These are phyloP conservation scores for Ianthella basta DNA, from an alignment of 37 sponge, comb jelly and placozoan genomes.

Conservation along the genomic window DNA sequence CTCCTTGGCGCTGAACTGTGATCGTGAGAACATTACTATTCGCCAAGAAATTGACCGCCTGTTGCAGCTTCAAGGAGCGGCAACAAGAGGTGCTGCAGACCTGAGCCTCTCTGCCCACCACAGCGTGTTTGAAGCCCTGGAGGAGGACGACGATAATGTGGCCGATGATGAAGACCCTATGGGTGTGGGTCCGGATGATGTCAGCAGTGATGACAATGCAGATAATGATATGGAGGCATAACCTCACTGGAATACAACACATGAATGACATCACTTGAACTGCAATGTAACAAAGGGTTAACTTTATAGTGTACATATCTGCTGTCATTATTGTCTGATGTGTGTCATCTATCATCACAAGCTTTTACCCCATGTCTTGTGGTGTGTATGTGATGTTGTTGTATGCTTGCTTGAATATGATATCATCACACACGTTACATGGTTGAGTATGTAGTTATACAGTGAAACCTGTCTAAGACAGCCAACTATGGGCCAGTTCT, in stretches of 20 bases:
- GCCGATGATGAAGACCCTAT: constrained; percentile 13
- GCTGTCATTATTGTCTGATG: too few relatives aligned
- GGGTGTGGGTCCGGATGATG: neutral
- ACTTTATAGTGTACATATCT: too few relatives aligned
- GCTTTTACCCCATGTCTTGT: too few relatives aligned
- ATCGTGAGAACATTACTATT: constrained; percentile 39
- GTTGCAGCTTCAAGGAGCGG: constrained; percentile 18
- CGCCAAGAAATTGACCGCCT: constrained; percentile 51
- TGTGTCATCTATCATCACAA: too few relatives aligned
- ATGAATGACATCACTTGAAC: neutral
- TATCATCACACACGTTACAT: too few relatives aligned
- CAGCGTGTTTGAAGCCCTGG: constrained; percentile 1
- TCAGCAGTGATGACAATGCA: neutral
- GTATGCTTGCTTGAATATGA: too few relatives aligned
- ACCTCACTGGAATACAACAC: neutral
- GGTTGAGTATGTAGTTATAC: too few relatives aligned
- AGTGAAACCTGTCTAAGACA: too few relatives aligned
- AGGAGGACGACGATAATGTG: constrained; percentile 26
- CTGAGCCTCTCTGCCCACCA: constrained; percentile 22
- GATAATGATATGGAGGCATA: constrained; percentile 11
- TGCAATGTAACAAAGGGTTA: too few relatives aligned
- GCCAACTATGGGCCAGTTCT: too few relatives aligned
- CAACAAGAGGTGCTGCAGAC: neutral
- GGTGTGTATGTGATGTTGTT: too few relatives aligned
- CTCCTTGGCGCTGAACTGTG: constrained; percentile 81